These are phyloP conservation scores for Pararge aegeria DNA, from an alignment of 1,140 invertebrate species.

Conservation along the genomic window DNA sequence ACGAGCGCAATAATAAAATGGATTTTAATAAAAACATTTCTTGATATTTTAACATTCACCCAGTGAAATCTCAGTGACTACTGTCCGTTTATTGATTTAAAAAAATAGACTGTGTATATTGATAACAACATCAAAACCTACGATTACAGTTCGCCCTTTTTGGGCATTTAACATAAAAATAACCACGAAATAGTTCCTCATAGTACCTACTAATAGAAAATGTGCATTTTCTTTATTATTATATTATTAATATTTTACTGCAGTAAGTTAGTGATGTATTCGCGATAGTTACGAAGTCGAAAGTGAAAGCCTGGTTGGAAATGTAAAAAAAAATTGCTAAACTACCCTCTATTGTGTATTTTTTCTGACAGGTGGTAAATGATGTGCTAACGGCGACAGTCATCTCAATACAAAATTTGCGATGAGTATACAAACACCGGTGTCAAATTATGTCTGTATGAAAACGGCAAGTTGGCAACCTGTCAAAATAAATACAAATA, in stretches of 20 bases:
- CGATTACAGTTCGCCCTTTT: constrained; percentile 42
- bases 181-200: constrained; percentile 77
- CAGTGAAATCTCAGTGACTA: constrained; percentile 66
- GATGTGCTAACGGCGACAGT: too few relatives aligned
- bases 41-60: constrained; percentile 11
- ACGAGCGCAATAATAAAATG: constrained; percentile 32
- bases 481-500: too few relatives aligned
- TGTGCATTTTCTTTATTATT: constrained; percentile 76
- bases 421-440: too few relatives aligned
- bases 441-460: too few relatives aligned
- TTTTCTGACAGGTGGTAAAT: too few relatives aligned
- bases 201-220: constrained; percentile 79
- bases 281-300: constrained; percentile 45
- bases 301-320: constrained; percentile 45
- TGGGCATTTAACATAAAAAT: constrained; percentile 56
- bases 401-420: too few relatives aligned
- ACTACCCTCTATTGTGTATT: too few relatives aligned
- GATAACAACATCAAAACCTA: constrained; percentile 73
- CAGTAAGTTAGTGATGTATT: constrained; percentile 73
- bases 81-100: constrained; percentile 44
- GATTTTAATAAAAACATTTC: constrained; percentile 15
- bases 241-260: constrained; percentile 69
- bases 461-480: too few relatives aligned
- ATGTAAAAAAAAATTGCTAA: constrained; percentile 25
- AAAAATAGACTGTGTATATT: constrained; percentile 68